Percentiles rank a stretch among this genome's conserved stretches.
These are phyloP conservation scores for Furcifer pardalis DNA, from an alignment of 2,797 vertebrate genomes.

Conservation along the genomic window DNA sequence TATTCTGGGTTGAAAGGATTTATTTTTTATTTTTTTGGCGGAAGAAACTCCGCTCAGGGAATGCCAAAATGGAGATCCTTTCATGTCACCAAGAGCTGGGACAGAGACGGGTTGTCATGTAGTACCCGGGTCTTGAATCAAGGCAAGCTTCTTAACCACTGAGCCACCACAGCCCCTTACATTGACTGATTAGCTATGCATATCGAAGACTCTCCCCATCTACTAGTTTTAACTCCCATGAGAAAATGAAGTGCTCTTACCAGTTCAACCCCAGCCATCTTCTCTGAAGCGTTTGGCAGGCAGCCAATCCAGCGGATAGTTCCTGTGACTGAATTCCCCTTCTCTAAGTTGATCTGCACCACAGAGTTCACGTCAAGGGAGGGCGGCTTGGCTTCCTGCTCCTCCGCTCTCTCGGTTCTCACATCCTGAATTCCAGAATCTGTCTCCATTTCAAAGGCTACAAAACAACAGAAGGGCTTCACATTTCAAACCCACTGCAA, in stretches of 20 bases:
- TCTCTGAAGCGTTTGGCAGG: slow-evolving; percentile 61
- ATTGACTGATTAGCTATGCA: too few species aligned
- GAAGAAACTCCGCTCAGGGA: too few species aligned
- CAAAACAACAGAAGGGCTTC: slow-evolving; percentile 36
- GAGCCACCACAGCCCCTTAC: too few species aligned
- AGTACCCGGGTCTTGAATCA: too few species aligned
- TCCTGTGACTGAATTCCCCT: slow-evolving; percentile 70
- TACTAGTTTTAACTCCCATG: neutral
- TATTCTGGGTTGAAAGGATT: too few species aligned
- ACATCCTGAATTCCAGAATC: slow-evolving; percentile 48
- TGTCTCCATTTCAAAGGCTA: rapidly evolving
- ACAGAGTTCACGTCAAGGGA: slow-evolving; percentile 76
- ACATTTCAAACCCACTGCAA: neutral
- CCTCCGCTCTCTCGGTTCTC: slow-evolving; percentile 5
- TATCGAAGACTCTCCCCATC: too few species aligned
- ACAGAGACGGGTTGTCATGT: too few species aligned
- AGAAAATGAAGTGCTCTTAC: slow-evolving; percentile 66
- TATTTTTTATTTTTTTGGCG: too few species aligned
- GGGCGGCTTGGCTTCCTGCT: slow-evolving; percentile 5
- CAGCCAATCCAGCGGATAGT: slow-evolving; percentile 86
- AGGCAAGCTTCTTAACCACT: too few species aligned
- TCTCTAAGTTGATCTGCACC: slow-evolving; percentile 79
- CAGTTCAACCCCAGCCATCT: slow-evolving; percentile 86
- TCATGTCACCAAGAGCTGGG: too few species aligned
- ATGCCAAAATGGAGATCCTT: too few species aligned